Evolutionary conservation across 2,888 invertebrate genomes (phyloP).

Genomic region (Lathronympha strigana): DNA sequence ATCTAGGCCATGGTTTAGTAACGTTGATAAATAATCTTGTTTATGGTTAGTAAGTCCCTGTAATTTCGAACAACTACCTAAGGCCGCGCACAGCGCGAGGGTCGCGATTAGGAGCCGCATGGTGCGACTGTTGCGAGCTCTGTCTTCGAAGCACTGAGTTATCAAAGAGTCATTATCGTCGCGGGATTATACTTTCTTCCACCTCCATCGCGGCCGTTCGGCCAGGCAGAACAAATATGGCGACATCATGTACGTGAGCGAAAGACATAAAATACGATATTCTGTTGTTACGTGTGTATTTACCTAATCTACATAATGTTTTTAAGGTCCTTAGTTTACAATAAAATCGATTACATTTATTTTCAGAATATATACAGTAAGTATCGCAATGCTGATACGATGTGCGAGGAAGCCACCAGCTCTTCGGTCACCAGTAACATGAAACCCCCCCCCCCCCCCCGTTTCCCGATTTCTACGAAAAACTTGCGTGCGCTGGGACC

Average conservation of each 20-base stretch:
- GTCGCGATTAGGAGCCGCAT: conserved; percentile 61
- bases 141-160: conserved; percentile 70
- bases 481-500: too few relatives aligned
- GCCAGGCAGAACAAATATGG: conserved; percentile 46
- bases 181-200: conserved; percentile 69
- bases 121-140: conserved; percentile 56
- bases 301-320: too few relatives aligned
- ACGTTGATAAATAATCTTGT: background rate
- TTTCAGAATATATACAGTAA: too few relatives aligned
- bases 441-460: too few relatives aligned
- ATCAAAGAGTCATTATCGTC: conserved; percentile 56
- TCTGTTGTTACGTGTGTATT: background rate
- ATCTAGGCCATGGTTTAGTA: conserved; percentile 12
- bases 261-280: background rate
- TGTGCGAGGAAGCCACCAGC: too few relatives aligned
- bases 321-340: too few relatives aligned
- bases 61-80: conserved; percentile 62
- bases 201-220: conserved; percentile 40
- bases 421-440: too few relatives aligned
- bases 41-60: conserved; percentile 13
- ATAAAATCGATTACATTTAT: too few relatives aligned
- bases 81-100: conserved; percentile 52
- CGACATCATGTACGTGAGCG: conserved; percentile 6
- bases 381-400: too few relatives aligned
- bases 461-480: too few relatives aligned